A percentile compares a stretch with the other conserved stretches of the same genome.
These are phyloP conservation scores for Drosophila pseudotalamancana DNA, from an alignment of 2,888 invertebrate genomes.

Conservation along the genomic window DNA sequence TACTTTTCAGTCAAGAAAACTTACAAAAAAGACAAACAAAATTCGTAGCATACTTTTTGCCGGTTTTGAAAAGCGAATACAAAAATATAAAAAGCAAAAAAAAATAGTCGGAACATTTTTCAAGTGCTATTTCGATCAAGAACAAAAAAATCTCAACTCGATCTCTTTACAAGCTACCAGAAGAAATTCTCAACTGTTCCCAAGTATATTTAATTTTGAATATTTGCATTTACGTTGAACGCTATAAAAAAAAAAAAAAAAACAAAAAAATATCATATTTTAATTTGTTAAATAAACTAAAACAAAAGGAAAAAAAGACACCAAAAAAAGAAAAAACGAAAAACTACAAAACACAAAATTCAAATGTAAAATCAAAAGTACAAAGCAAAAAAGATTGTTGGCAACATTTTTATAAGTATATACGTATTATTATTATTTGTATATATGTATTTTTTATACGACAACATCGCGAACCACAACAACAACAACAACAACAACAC, in stretches of 20 bases:
- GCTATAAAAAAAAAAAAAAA: conserved; percentile 27
- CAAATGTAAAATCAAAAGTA: conserved; percentile 75
- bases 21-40: conserved; percentile 6
- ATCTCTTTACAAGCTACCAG: conserved; percentile 47
- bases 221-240: conserved; percentile 54
- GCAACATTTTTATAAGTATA: conserved; percentile 74
- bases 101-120: conserved; percentile 37
- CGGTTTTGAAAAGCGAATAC: conserved; percentile 31
- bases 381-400: conserved; percentile 77
- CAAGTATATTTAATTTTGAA: conserved; percentile 46
- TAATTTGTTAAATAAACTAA: conserved; percentile 32
- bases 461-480: conserved; percentile 54
- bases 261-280: conserved; percentile 31
- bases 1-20: conserved; percentile 36
- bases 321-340: conserved; percentile 15
- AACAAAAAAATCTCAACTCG: conserved; percentile 39
- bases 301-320: conserved; percentile 15
- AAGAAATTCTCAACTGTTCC: conserved; percentile 43
- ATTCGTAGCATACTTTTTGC: conserved; percentile 37
- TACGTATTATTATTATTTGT: conserved; percentile 74
- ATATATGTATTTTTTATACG: conserved; percentile 74
- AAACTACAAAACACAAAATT: conserved; percentile 56
- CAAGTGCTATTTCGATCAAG: conserved; percentile 52
- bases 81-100: conserved; percentile 22
- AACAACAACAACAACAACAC: conserved; percentile 48